phyloP scores from a whole-genome alignment of 2,113 vertebrate genomes.

The Pogonocichla stellata region DNA sequence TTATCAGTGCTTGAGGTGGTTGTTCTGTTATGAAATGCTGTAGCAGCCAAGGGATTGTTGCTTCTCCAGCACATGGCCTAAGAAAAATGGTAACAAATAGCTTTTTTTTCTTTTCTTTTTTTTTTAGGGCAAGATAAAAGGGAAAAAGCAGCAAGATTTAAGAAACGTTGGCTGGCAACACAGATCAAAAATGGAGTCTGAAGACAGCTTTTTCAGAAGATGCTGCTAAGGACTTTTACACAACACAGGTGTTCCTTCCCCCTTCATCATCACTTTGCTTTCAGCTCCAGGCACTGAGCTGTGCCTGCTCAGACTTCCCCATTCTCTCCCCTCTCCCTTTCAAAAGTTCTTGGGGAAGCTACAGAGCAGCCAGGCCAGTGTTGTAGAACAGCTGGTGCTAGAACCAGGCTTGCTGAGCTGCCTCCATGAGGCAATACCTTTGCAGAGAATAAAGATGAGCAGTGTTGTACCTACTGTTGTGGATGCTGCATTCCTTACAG shows the following conservation, averaged over 20 bases:
- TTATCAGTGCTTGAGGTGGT: too few species aligned
- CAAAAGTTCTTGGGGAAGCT: neutral
- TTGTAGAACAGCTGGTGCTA: neutral
- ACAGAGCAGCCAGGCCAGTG: neutral
- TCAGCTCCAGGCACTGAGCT: neutral
- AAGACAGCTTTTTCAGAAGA: neutral
- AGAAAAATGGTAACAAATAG: neutral
- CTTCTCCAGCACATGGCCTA: neutral
- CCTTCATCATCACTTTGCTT: fast-evolving
- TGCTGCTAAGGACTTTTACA: neutral
- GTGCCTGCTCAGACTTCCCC: fast-evolving
- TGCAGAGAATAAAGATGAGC: constrained; percentile 26
- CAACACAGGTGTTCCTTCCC: too few species aligned
- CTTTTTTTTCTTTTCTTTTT: too few species aligned
- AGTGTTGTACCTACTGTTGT: neutral
- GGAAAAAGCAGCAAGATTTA: constrained; percentile 80
- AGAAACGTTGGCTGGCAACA: constrained; percentile 78
- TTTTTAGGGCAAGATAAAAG: constrained; percentile 77
- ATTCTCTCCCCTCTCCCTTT: neutral
- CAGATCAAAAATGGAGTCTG: constrained; percentile 43
- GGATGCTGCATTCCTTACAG: neutral
- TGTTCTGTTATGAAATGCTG: neutral
- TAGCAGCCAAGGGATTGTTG: neutral
- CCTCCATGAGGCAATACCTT: neutral
- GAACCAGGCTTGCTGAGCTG: neutral